Base-by-base conservation (phyloP, 2,888 invertebrate species). In the Desoria tigrina region DNA sequence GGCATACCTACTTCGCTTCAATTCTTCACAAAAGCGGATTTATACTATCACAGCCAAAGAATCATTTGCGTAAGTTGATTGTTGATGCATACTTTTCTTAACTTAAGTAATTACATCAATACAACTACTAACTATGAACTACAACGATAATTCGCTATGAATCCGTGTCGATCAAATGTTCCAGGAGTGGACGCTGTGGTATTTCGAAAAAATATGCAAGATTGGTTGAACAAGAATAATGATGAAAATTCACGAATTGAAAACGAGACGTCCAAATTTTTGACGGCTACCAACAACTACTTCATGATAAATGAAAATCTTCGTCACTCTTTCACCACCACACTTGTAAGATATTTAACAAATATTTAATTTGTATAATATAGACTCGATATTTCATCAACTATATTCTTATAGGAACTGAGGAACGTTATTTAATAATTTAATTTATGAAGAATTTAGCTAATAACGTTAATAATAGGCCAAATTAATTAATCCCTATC, bases 1-100 rank as follows among this genome's bases (percentile, higher is more conserved):
- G 72, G 16, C 69, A 63, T 54, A 11, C 69, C 11, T 50, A 54
- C 24, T 66, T 72, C 39, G 61, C 69, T 7, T 21, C 26, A 2
- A 63, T 66, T 37, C 56, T 72, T 14, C 63, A 72, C 18, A 27
- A 60, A 26, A 58, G 66, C 61, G 69, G 69, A 37, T 72, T 60
- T 32, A 56, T 69, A 14, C 51, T 72, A 26, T 27, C 49, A 18
- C 51, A 63, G 21, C 69, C 68, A 1, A 63, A 61, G 42, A 70
- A 69, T 58, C 61, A 65, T 39, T 42, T 69, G 28, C 55, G 71
- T 71, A 67, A 68, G 45, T 45, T n/a, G 16, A 39, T 45, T 45
- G 4, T 18, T 45, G 32, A 32, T 45, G 39, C 16, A 16, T 39
- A 39, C 39, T 39, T 9, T 16, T 39, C 9, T 39, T 11, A 9